Evolutionary conservation across 37 sponge, comb jelly and placozoan genomes (phyloP), one percentile per base, ranked within the genome.

Genomic region (Ephydatia muelleri): DNA sequence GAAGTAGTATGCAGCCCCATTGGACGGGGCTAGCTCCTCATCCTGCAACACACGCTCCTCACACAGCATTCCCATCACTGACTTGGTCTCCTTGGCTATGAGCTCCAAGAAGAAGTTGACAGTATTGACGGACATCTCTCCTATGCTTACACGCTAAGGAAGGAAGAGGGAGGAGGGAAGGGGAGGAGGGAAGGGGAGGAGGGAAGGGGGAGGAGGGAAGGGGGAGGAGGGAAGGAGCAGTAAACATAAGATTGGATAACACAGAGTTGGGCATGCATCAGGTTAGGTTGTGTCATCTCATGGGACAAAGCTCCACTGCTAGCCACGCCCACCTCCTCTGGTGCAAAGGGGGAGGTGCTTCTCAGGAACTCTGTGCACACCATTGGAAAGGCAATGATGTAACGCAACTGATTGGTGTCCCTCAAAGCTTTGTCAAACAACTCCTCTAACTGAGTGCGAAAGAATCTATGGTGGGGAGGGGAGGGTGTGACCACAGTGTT

Each of bases 31-130:
- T 16, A 57, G 57, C 14, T 73, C 71, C 23, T 84, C 85, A 19
- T 84, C 85, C 31, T 84, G 77, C 0, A 5, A 2, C 57, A 84
- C 80, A 76, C 90, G 73, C 69, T 80, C 85, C 23, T 40, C 31
- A 33, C 81, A 84, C 49, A 84, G 64, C 29, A 35, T 36, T 3
- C 86, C 86, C 39, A 33, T 71, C 32, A 30, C 31, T 13, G 72
- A 71, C 86, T 85, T 88, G 32, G 90, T 82, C 83, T 93, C 92
- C 82, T 88, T 95, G 65, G 93, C 91, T 0, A 95, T 93, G 68
- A 82, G 14, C 70, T 97, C 95, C 69, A 97, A 83, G 82, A 88
- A 94, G 49, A 87, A 85, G 78, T 97, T 95, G 73, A 95, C 89
- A 30, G 87, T 78, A 38, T 91, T 89, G 57, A 97, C 88, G 73